Conservation (phyloP, 2,113 vertebrate genomes). For the Ciconia boyciana region DNA sequence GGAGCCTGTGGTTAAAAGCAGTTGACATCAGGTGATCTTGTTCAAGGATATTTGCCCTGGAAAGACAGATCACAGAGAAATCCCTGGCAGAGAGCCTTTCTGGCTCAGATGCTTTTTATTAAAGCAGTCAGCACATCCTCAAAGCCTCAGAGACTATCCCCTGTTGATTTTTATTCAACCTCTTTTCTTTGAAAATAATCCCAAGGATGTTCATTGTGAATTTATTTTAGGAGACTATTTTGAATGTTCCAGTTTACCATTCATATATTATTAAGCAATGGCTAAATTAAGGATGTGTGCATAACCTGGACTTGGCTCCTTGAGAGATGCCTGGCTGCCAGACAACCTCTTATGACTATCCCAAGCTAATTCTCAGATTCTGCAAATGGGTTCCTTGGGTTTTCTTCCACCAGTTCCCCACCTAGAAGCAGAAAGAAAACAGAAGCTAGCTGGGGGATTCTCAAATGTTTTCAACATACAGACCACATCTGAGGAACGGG, state of each 20-base stretch:
- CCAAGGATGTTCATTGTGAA: not conserved
- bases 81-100: not conserved
- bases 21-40: not conserved
- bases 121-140: not conserved
- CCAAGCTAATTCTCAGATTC: not conserved
- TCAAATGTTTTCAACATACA: not conserved
- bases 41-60: not conserved
- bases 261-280: not conserved
- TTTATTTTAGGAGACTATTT: not conserved
- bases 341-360: not conserved
- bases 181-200: not conserved
- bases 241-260: not conserved
- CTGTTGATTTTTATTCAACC: not conserved
- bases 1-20: not conserved
- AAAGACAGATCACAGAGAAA: not conserved
- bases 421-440: not conserved
- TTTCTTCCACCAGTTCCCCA: not conserved
- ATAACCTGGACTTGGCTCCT: not conserved
- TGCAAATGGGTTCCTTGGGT: not conserved
- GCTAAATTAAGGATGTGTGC: not conserved
- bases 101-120: not conserved
- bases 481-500: not conserved
- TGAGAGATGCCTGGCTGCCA: not conserved
- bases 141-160: not conserved
- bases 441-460: not conserved